Evolutionary conservation across 92 coral and sea anemone genomes (phyloP).

Genomic region (Umimayanthus kanabou): DNA sequence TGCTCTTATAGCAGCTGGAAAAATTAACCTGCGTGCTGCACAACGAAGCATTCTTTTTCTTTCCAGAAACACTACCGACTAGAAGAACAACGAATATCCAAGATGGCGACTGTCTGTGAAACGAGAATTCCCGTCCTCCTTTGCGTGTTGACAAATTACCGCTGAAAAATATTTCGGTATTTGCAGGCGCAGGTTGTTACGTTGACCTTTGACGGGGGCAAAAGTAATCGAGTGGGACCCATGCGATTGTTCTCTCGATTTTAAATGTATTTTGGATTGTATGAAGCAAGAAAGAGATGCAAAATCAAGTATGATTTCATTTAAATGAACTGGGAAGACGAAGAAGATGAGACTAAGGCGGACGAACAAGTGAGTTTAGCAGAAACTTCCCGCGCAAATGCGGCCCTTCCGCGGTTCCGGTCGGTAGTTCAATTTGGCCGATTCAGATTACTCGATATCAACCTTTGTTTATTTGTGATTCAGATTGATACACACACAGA

Average conservation of each 20-base stretch:
- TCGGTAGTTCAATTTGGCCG: background rate
- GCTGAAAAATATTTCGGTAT: background rate
- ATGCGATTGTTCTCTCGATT: too few relatives aligned
- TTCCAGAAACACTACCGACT: background rate
- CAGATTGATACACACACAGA: too few relatives aligned
- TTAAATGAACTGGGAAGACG: conserved; percentile 17
- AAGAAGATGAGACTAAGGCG: conserved; percentile 1
- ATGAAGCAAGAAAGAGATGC: background rate
- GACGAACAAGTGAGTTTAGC: conserved; percentile 8
- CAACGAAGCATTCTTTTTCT: conserved; percentile 72
- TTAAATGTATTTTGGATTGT: background rate
- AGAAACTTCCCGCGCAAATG: background rate
- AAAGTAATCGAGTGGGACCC: background rate
- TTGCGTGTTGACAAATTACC: conserved; percentile 34
- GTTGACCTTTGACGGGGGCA: background rate
- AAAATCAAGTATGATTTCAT: background rate
- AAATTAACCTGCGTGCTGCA: conserved; percentile 60
- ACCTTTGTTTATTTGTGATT: too few relatives aligned
- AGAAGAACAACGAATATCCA: conserved; percentile 27
- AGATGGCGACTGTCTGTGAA: conserved; percentile 77
- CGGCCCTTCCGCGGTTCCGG: background rate
- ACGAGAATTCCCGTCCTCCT: conserved; percentile 51
- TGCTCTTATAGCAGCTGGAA: conserved; percentile 65
- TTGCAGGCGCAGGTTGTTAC: conserved; percentile 22
- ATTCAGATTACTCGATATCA: too few relatives aligned